phyloP scores from a whole-genome alignment of 2,113 vertebrate genomes.

The Conger conger region DNA sequence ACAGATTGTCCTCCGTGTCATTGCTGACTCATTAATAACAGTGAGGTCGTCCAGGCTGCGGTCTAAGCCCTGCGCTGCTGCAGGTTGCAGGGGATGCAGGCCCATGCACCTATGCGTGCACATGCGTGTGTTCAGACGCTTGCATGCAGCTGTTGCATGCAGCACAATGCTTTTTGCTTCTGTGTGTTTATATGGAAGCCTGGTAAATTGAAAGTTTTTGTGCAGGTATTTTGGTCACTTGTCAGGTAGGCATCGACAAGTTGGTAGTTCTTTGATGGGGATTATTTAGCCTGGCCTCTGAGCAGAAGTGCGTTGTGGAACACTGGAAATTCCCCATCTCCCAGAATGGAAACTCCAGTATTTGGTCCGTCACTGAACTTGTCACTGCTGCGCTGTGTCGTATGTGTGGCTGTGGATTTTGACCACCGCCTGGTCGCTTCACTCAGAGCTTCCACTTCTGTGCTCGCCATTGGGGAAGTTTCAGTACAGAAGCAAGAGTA shows the following conservation, averaged over 20 bases:
- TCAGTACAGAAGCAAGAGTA: too few species aligned
- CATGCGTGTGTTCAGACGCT: neutral
- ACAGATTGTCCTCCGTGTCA: constrained; percentile 29
- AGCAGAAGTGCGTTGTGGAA: neutral
- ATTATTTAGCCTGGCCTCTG: neutral
- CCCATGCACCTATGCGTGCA: neutral
- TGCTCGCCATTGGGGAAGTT: too few species aligned
- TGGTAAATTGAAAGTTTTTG: neutral
- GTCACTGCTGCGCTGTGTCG: neutral
- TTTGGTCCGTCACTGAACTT: neutral
- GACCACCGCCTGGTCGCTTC: neutral
- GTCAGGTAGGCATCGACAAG: neutral
- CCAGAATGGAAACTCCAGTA: neutral
- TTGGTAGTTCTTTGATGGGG: neutral
- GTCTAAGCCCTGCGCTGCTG: constrained; percentile 39
- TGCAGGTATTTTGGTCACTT: neutral
- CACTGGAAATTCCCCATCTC: neutral
- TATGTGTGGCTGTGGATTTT: neutral
- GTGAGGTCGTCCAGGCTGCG: constrained; percentile 34
- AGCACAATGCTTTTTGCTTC: neutral
- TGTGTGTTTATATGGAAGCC: neutral
- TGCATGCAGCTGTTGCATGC: neutral
- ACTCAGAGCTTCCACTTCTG: neutral
- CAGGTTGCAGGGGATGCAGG: neutral
- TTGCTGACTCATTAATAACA: constrained; percentile 55